A percentile compares a stretch with the other conserved stretches of the same genome.
phyloP scores from a whole-genome alignment of 1,140 invertebrate genomes.

The Laodelphax striatellus region DNA sequence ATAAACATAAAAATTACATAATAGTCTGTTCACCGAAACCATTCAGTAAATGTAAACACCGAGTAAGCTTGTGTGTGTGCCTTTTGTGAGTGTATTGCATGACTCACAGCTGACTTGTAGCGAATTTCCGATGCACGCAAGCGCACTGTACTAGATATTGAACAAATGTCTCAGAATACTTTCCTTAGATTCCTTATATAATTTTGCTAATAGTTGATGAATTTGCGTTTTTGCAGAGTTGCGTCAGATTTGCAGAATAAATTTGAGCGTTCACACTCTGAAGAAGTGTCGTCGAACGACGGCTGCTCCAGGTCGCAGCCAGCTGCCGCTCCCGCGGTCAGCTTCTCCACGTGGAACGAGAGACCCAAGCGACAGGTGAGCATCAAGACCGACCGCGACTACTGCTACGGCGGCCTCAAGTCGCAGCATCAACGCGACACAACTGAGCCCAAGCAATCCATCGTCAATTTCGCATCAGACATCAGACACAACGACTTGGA shows the following conservation, averaged over 20 bases:
- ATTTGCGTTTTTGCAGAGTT: slow-evolving; percentile 31
- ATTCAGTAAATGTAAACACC: too few relatives aligned
- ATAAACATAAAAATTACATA: too few relatives aligned
- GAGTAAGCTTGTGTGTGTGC: too few relatives aligned
- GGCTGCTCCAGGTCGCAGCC: slow-evolving; percentile 24
- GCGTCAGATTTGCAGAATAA: slow-evolving; percentile 27
- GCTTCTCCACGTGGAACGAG: slow-evolving; percentile 55
- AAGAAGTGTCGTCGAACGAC: neutral
- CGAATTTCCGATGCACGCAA: too few relatives aligned
- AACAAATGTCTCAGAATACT: too few relatives aligned
- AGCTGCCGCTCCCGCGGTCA: slow-evolving; percentile 45
- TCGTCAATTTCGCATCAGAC: neutral
- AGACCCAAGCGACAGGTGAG: slow-evolving; percentile 48
- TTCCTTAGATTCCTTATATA: too few relatives aligned
- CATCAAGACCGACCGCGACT: slow-evolving; percentile 54
- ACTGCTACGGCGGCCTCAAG: slow-evolving; percentile 39
- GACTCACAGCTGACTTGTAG: too few relatives aligned
- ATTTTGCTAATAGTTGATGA: slow-evolving; percentile 27
- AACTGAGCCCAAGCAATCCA: neutral
- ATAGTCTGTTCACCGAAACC: too few relatives aligned
- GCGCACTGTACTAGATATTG: too few relatives aligned
- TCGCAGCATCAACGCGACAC: neutral
- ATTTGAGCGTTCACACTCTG: slow-evolving; percentile 3
- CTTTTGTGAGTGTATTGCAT: too few relatives aligned
- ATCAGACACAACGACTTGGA: neutral